A percentile compares a stretch with the other conserved stretches of the same genome.
These are phyloP conservation scores for fruit fly (Drosophila melanogaster) DNA, from an alignment of 1,140 invertebrate genomes.

Conservation along the genomic window DNA sequence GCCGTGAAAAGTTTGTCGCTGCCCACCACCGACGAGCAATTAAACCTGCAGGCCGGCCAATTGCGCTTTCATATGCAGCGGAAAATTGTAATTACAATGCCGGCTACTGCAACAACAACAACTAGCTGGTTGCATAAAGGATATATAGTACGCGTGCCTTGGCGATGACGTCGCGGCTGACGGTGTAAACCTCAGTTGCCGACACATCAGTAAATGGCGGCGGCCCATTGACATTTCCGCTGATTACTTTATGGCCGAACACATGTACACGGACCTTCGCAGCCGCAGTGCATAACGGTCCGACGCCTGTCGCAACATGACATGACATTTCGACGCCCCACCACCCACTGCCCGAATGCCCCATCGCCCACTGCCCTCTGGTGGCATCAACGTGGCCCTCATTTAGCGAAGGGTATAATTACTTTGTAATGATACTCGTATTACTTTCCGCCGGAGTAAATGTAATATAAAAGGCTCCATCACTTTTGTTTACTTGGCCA, in stretches of 20 bases:
- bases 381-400: background rate
- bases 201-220: constrained; percentile 81
- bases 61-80: constrained; percentile 60
- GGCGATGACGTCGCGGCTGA: constrained; percentile 34
- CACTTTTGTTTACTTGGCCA: background rate
- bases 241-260: constrained; percentile 78
- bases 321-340: constrained; percentile 68
- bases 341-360: constrained; percentile 2
- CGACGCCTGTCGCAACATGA: constrained; percentile 72
- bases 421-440: constrained; percentile 39
- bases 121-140: constrained; percentile 16
- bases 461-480: background rate
- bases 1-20: constrained; percentile 52
- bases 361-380: background rate
- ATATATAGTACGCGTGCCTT: constrained; percentile 37
- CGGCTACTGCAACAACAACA: constrained; percentile 14
- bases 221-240: constrained; percentile 81
- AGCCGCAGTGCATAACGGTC: constrained; percentile 43
- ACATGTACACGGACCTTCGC: constrained; percentile 16
- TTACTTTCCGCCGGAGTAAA: background rate
- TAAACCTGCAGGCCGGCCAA: constrained; percentile 59
- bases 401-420: constrained; percentile 43
- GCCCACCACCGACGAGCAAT: constrained; percentile 48
- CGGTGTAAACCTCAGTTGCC: constrained; percentile 75
- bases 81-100: constrained; percentile 77